These are phyloP conservation scores for Fissipunctia ypsillon DNA, from an alignment of 2,888 invertebrate species.

Conservation along the genomic window DNA sequence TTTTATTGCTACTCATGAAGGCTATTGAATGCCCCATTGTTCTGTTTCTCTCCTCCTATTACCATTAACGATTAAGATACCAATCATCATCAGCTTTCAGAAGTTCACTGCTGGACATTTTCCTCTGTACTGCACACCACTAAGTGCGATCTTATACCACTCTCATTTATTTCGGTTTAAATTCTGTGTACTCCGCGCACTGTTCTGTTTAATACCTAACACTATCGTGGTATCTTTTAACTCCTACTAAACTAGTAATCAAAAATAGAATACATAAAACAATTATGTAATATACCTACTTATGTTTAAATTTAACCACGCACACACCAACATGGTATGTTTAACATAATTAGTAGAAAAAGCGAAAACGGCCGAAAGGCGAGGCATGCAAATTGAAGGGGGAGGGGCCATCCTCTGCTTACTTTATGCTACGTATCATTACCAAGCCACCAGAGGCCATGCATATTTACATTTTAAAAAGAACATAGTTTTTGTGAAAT, in stretches of 20 bases:
- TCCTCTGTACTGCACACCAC: background rate
- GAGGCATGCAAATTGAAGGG: slow-evolving; percentile 58
- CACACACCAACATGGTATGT: slow-evolving; percentile 31
- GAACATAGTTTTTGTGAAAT: slow-evolving; percentile 39
- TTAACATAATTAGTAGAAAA: slow-evolving; percentile 62
- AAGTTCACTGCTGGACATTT: background rate
- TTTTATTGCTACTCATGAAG: too few relatives aligned
- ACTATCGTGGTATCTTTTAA: too few relatives aligned
- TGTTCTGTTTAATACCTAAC: background rate
- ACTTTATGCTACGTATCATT: slow-evolving; percentile 43
- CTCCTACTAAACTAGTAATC: too few relatives aligned
- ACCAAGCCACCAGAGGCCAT: slow-evolving; percentile 32
- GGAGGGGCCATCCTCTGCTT: slow-evolving; percentile 51
- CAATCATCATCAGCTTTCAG: too few relatives aligned
- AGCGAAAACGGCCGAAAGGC: slow-evolving; percentile 46
- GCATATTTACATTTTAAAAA: slow-evolving; percentile 48
- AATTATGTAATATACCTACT: background rate
- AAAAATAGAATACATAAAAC: slow-evolving; percentile 16
- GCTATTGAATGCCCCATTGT: background rate
- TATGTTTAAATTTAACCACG: slow-evolving; percentile 25
- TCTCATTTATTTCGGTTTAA: background rate
- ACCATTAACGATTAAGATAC: too few relatives aligned
- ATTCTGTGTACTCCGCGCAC: background rate
- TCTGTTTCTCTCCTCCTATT: background rate
- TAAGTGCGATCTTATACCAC: background rate